These are phyloP conservation scores for Chrysemys picta DNA, from an alignment of 2,113 vertebrate genomes.

Conservation along the genomic window DNA sequence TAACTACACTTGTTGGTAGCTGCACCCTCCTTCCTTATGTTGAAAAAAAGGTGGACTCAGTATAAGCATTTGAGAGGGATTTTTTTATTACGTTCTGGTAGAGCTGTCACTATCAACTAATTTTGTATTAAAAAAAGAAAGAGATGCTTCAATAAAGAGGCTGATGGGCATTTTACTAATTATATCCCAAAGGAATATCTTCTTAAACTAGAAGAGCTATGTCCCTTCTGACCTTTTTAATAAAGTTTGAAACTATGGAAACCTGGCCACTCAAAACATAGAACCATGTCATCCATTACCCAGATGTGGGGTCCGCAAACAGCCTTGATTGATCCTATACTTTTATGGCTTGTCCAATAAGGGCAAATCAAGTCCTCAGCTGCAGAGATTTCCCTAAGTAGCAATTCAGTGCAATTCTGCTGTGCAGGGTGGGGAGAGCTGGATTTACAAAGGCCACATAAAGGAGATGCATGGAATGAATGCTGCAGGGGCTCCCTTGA, in stretches of 20 bases:
- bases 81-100: background rate
- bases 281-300: background rate
- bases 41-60: background rate
- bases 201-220: background rate
- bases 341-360: background rate
- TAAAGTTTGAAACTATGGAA: background rate
- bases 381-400: background rate
- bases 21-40: background rate
- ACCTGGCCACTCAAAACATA: background rate
- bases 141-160: background rate
- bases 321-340: background rate
- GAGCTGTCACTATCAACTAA: background rate
- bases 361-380: background rate
- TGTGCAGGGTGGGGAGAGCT: background rate
- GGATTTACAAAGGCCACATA: background rate
- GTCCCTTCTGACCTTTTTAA: background rate
- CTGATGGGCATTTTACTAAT: background rate
- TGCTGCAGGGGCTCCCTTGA: background rate
- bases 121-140: background rate
- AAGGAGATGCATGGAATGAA: background rate
- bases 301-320: background rate
- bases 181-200: background rate
- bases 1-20: background rate
- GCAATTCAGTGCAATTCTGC: background rate
- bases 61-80: background rate